Conservation (phyloP, 2,888 invertebrate species). For the Eupithecia exiguata region DNA sequence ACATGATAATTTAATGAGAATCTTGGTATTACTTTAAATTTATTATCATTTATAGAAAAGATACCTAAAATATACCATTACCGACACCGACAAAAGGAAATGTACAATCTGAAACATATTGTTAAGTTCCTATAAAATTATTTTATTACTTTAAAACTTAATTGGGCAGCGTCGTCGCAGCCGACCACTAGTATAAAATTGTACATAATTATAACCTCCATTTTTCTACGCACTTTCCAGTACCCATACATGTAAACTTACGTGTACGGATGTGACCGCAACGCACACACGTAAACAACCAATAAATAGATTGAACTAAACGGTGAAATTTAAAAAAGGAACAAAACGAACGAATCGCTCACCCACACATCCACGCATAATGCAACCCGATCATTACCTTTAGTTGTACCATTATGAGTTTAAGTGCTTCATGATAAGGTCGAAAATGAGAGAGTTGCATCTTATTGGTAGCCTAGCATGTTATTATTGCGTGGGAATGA, state of each 20-base stretch:
- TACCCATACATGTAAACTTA: slow-evolving; percentile 52
- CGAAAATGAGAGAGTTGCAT: slow-evolving; percentile 47
- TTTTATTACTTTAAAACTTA: slow-evolving; percentile 23
- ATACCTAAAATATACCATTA: not conserved
- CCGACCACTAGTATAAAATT: slow-evolving; percentile 56
- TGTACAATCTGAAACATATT: not conserved
- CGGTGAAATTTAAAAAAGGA: slow-evolving; percentile 84
- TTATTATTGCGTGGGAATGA: slow-evolving; percentile 76
- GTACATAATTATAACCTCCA: slow-evolving; percentile 72
- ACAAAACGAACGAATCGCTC: slow-evolving; percentile 80
- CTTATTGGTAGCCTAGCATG: slow-evolving; percentile 73
- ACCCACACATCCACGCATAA: slow-evolving; percentile 69
- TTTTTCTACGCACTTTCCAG: slow-evolving; percentile 82
- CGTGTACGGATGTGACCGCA: slow-evolving; percentile 61
- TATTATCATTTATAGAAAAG: not conserved
- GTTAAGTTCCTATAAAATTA: slow-evolving; percentile 12
- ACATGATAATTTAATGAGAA: not conserved
- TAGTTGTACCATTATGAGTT: slow-evolving; percentile 46
- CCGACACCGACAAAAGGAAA: slow-evolving; percentile 1
- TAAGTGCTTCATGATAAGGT: slow-evolving; percentile 46
- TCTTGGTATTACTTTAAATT: not conserved
- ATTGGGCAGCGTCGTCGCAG: slow-evolving; percentile 22
- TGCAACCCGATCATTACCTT: slow-evolving; percentile 80
- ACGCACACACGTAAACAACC: slow-evolving; percentile 73
- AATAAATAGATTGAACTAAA: slow-evolving; percentile 85